Evolutionary conservation across 2,797 vertebrate genomes (phyloP), one percentile per base, ranked within the genome.

Genomic region (Thaleichthys pacificus): DNA sequence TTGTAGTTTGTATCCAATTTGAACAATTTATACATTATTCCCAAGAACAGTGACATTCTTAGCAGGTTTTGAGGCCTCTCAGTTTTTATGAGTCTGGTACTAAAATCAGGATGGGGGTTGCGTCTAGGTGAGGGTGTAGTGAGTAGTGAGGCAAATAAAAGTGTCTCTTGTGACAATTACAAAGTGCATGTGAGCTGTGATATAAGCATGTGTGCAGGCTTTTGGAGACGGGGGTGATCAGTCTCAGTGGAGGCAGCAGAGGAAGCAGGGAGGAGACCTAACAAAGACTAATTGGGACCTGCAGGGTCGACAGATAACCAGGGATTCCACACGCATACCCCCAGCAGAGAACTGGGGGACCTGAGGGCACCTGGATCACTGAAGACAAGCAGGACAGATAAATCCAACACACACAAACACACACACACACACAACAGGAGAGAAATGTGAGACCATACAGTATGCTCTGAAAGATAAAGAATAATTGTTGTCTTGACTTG

Each of bases 241-340:
- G 89, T 93, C 90, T 93, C 90, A 51, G 73, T 70, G 51, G 6
- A 80, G 86, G 83, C 89, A 79, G 84, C 77, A 80, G 88, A 85
- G 80, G 80, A 83, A 64, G 80, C 80, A 67, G 56, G 56, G 79
- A 54, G 87, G 68, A 21, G 74, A 73, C 77, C 84, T 91, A 93
- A 91, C 91, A 87, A 92, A 93, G 91, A 93, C 89, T 83, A 88
- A 93, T 92, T 89, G 87, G 85, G 80, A 83, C 82, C 90, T 84
- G 85, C 75, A 82, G 86, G 89, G 86, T 78, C 84, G 77, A 64
- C 66, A 24, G 62, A 78, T 81, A 86, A 86, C 75, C 80, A 78
- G 75, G 77, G 84, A 77, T 85, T 87, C 78, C 83, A 78, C 80
- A 76, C 73, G 69, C 78, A 51, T 24, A 73, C 66, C 79, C 76